Evolutionary conservation across 2,888 invertebrate species (phyloP).

Genomic region (Lutraria lutraria): DNA sequence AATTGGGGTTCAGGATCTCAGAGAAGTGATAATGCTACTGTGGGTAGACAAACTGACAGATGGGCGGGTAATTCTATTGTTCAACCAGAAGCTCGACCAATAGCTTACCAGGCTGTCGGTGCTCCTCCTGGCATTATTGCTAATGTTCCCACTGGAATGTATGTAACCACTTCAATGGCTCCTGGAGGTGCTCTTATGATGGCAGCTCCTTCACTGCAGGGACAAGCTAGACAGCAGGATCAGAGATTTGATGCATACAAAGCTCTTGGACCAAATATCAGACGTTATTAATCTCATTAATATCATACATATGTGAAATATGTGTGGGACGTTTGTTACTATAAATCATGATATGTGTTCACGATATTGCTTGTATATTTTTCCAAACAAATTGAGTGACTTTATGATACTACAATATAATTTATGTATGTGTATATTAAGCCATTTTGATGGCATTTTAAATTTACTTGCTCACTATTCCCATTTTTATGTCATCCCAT

Average conservation of each 20-base stretch:
- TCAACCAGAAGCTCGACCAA: conserved; percentile 68
- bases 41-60: conserved; percentile 65
- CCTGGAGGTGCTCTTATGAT: conserved; percentile 71
- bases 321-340: too few species aligned
- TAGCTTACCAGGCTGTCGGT: conserved; percentile 70
- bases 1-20: conserved; percentile 70
- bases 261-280: conserved; percentile 62
- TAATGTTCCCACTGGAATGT: conserved; percentile 74
- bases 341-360: conserved; percentile 18
- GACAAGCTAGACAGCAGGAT: conserved; percentile 68
- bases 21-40: conserved; percentile 48
- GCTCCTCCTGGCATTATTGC: conserved; percentile 69
- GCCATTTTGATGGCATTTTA: neutral
- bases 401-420: neutral
- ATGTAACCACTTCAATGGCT: conserved; percentile 72
- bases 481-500: neutral
- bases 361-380: neutral
- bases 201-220: conserved; percentile 67
- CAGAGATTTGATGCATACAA: conserved; percentile 78
- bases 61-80: conserved; percentile 72
- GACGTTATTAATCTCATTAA: conserved; percentile 52
- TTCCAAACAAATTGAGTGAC: neutral
- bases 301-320: neutral
- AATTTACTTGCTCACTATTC: neutral
- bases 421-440: neutral